These are phyloP conservation scores for Phenganax marumi DNA, from an alignment of 92 coral and sea anemone species.

Conservation along the genomic window DNA sequence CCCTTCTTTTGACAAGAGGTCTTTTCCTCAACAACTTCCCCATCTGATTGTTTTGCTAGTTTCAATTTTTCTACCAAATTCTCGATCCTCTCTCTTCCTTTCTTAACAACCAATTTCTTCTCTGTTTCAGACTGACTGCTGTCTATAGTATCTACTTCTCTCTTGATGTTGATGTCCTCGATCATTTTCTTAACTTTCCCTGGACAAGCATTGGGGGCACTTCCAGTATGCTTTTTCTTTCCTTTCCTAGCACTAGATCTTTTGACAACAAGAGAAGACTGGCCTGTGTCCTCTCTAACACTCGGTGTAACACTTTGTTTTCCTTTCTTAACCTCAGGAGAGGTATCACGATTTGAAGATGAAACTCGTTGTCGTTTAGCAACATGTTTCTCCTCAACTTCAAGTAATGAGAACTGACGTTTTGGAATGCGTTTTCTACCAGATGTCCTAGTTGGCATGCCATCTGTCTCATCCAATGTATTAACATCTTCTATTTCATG, in stretches of 20 bases:
- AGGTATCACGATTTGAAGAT: not conserved
- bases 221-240: not conserved
- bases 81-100: constrained; percentile 15
- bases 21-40: not conserved
- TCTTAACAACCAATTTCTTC: constrained; percentile 31
- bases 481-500: constrained; percentile 14
- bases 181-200: constrained; percentile 18
- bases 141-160: constrained; percentile 5
- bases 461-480: constrained; percentile 17
- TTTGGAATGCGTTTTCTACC: constrained; percentile 22
- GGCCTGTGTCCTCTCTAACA: not conserved
- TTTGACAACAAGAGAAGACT: constrained; percentile 20
- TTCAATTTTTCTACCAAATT: not conserved
- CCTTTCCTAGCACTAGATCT: constrained; percentile 27
- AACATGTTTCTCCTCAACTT: not conserved
- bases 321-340: constrained; percentile 10
- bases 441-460: constrained; percentile 13
- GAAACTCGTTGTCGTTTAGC: constrained; percentile 4
- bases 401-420: constrained; percentile 38
- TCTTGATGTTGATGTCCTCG: constrained; percentile 8
- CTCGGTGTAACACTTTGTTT: not conserved
- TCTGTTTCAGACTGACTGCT: constrained; percentile 43
- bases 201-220: not conserved
- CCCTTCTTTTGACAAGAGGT: not conserved
- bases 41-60: constrained; percentile 21